A percentile compares a stretch with the other conserved stretches of the same genome.
These are phyloP conservation scores for Cepaea nemoralis DNA, from an alignment of 1,140 invertebrate species.

Conservation along the genomic window DNA sequence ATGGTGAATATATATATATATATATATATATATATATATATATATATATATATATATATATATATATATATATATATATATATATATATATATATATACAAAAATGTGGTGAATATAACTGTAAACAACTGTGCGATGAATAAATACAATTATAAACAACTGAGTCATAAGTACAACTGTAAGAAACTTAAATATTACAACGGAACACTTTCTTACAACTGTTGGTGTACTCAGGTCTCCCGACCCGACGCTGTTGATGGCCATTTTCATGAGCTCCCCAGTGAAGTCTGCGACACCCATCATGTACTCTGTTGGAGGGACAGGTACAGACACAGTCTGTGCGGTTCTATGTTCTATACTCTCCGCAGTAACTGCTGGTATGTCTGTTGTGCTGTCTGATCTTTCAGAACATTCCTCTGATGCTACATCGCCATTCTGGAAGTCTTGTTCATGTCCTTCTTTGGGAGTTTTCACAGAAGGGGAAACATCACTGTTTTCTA, in stretches of 20 bases:
- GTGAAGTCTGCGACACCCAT: conserved; percentile 90
- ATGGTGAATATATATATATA: no score
- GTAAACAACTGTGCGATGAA: no score
- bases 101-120: no score
- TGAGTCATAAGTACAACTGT: no score
- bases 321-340: conserved; percentile 56
- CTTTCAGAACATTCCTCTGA: no score
- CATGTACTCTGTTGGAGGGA: conserved; percentile 81
- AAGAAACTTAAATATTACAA: no score
- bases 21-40: no score
- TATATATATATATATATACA: no score
- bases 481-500: conserved; percentile 13
- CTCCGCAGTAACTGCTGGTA: neutral
- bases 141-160: no score
- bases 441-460: neutral
- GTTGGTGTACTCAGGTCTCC: conserved; percentile 82
- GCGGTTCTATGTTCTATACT: neutral
- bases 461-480: neutral
- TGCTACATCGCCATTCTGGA: neutral
- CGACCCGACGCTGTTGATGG: conserved; percentile 85
- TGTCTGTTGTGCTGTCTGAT: neutral
- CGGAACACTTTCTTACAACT: conserved; percentile 32
- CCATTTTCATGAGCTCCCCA: conserved; percentile 90
- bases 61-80: no score
- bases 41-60: no score